phyloP scores from a whole-genome alignment of 2,113 vertebrate genomes.

The Alaudala cheleensis region DNA sequence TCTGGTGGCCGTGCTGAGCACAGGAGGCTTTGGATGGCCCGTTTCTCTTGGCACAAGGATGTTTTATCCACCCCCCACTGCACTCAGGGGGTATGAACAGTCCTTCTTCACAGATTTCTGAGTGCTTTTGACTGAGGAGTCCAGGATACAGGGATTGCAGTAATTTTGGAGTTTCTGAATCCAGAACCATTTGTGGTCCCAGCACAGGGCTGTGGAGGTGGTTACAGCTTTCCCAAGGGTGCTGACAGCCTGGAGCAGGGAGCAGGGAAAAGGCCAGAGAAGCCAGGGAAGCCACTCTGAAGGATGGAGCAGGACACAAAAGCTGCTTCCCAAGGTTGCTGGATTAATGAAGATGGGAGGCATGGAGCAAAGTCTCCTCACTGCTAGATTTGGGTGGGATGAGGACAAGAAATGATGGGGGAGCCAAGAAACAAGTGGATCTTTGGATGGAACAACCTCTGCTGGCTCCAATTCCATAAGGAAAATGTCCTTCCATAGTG shows the following conservation, averaged over 20 bases:
- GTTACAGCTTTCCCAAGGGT: neutral
- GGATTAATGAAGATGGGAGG: neutral
- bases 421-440: neutral
- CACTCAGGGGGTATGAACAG: neutral
- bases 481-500: neutral
- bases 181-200: neutral
- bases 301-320: neutral
- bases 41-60: neutral
- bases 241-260: neutral
- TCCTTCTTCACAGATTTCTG: fast-evolving
- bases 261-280: neutral
- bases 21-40: neutral
- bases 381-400: neutral
- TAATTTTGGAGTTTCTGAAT: neutral
- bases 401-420: neutral
- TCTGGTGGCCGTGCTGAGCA: neutral
- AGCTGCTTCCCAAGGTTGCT: neutral
- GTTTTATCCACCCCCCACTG: neutral
- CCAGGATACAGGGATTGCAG: neutral
- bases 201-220: neutral
- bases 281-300: neutral
- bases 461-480: neutral
- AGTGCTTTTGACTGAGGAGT: neutral
- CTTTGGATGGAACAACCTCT: neutral
- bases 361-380: neutral